Evolutionary conservation across 2,113 vertebrate species (phyloP), one percentile per base, ranked within the genome.

Genomic region (Scopus umbretta): DNA sequence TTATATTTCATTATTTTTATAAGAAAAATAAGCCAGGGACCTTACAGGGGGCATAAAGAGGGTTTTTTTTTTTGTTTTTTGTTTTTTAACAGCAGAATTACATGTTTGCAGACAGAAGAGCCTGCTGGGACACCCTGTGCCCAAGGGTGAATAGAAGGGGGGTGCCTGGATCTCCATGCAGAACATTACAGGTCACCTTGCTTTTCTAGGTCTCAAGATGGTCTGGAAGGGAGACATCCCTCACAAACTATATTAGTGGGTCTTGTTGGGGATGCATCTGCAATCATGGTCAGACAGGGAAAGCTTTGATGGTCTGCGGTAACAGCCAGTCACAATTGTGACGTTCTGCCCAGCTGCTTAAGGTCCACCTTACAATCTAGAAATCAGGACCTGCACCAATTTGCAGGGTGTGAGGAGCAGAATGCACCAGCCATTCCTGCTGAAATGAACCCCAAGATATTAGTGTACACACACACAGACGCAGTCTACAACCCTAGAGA

Each of bases 1-100:
- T 80, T 97, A 62, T 61, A 87, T 81, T 74, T 81, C 95, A 95
- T 97, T 97, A 95, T 96, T 97, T 97, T 95, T 83, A 50, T 71
- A 67, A 83, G 92, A 97, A 95, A 91, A 94, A 95, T 80, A 86
- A 93, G 83, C 72, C 92, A 72, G 83, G 17, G 32, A 80, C 10
- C 26, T 61, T 68, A 61, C 59, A n/a, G 14, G 4, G 19, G 18
- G 7, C 3, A 5, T 32, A 42, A 80, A 88, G 16, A 2, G 21
- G 20, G 34, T 21, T 50, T 36, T 38, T 32, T 43, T 43, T 43
- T 43, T 56, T 27, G n/a, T 30, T 47, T 22, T 11, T 40, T 40
- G 72, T 45, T 52, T 66, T 55, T 29, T 1, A 82, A 72, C 9
- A 47, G 66, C 32, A 76, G 62, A 66, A 62, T 66, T 65, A 43